These are phyloP conservation scores for Drosophila nigromelanica DNA, from an alignment of 1,140 invertebrate species.

Conservation along the genomic window DNA sequence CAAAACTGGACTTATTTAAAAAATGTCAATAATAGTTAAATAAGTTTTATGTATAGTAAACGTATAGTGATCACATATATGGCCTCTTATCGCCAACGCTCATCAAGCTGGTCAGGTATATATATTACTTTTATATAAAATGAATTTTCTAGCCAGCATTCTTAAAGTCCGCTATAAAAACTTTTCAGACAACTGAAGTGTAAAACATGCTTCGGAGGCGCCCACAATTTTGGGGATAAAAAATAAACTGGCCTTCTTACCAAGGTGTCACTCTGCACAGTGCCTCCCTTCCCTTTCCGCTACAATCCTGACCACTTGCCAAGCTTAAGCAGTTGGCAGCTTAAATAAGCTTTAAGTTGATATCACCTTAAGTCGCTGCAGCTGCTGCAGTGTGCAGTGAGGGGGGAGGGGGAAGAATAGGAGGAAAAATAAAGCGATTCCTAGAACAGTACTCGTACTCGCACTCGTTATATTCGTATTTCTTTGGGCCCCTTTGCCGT, in stretches of 20 bases:
- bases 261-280: constrained; percentile 40
- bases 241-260: constrained; percentile 66
- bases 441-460: constrained; percentile 45
- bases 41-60: no score
- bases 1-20: no score
- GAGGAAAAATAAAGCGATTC: neutral
- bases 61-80: no score
- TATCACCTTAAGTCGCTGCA: constrained; percentile 67
- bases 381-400: constrained; percentile 39
- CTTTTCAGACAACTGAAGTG: neutral
- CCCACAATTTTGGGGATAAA: constrained; percentile 38
- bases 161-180: no score
- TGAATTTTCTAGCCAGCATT: no score
- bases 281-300: neutral
- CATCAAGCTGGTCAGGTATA: no score
- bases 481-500: constrained; percentile 13
- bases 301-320: constrained; percentile 4
- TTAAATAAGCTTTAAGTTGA: constrained; percentile 67
- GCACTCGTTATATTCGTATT: constrained; percentile 42
- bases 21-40: no score
- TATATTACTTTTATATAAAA: no score
- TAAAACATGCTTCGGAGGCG: neutral
- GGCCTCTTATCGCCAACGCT: no score
- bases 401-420: neutral
- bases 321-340: constrained; percentile 33